Evolutionary conservation across 2,113 vertebrate genomes (phyloP), one percentile per base, ranked within the genome.

Genomic region (Anthoscopus minutus): DNA sequence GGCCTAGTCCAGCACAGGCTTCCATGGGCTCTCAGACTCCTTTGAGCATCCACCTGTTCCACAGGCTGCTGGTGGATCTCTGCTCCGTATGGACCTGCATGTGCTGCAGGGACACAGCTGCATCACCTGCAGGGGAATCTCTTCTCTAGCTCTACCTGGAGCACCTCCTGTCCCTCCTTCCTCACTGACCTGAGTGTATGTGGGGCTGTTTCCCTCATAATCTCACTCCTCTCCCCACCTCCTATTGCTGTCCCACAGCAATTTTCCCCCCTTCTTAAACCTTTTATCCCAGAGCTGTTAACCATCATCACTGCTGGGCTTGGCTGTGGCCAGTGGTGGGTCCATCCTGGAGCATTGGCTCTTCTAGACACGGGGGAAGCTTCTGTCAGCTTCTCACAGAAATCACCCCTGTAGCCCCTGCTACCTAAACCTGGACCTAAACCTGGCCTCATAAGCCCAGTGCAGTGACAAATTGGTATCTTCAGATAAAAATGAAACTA

Each of bases 281-380:
- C 23, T 54, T n/a, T 48, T 30, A 37, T 25, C 27, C 10, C 27
- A 67, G 35, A n/a, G 23, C 35, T 0, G 0, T 20, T 21, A n/a
- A 13, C 11, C 35, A 35, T 27, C 0, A 1, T 42, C 58, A 53
- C 47, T 61, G 53, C 0, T 54, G 25, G 35, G 48, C 30, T 83
- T 0, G 0, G 71, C 31, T 2, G 0, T 33, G 25, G 44, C 31
- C 71, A 30, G 23, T 19, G 10, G 31, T 13, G 20, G 31, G 19
- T 66, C n/a, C 1, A 3, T 66, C 19, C 37, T 42, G 31, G 27
- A 42, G 28, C 48, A 56, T 2, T 56, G 72, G 28, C 66, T 61
- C 51, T 42, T 13, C 5, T 2, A 4, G 40, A 44, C 15, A 7
- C 1, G 11, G 33, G 31, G 24, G 8, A 73, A 64, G 30, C 13